Evolutionary conservation across 2,797 vertebrate genomes (phyloP), one percentile per base, ranked within the genome.

Genomic region (Taeniopygia guttata): DNA sequence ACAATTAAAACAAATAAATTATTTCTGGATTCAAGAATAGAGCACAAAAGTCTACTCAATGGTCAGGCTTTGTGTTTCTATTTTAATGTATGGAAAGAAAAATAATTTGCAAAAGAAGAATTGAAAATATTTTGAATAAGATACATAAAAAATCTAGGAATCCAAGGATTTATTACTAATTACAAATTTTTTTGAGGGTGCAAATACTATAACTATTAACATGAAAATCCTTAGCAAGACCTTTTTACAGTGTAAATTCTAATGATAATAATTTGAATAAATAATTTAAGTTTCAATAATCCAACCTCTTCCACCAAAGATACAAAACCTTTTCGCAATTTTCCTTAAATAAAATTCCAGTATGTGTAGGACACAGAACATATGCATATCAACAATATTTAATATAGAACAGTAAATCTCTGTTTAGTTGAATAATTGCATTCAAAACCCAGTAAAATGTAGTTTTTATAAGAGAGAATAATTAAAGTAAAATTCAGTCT

Each of bases 151-250:
- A 70, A 83, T 36, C 16, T 42, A 51, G 5, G 38, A 42, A 59
- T 34, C 5, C 18, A 74, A 46, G n/a, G 68, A 63, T 56, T 67
- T 64, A 42, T 66, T 10, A 42, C 17, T 30, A 60, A 27, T 42
- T 45, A 40, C 1, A 68, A 14, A 8, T 29, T 5, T 11, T 15
- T 16, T 46, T 25, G 10, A 10, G 3, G 2, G 1, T 13, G 0
- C 1, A 63, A 69, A 58, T 48, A 74, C 30, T 32, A 8, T 75
- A 4, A 11, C 5, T 51, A 63, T 23, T 67, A 74, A 16, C 43
- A 43, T 15, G 10, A 64, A 77, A 78, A 51, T 29, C 32, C 74
- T 52, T 70, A 56, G 2, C 0, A 6, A 59, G 9, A 2, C 17
- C 13, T 56, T 77, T 74, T 60, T 38, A 21, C 4, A n/a, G 17